Evolutionary conservation across 1,140 invertebrate genomes (phyloP), one percentile per base, ranked within the genome.

Genomic region (Wiebesia pumilae): DNA sequence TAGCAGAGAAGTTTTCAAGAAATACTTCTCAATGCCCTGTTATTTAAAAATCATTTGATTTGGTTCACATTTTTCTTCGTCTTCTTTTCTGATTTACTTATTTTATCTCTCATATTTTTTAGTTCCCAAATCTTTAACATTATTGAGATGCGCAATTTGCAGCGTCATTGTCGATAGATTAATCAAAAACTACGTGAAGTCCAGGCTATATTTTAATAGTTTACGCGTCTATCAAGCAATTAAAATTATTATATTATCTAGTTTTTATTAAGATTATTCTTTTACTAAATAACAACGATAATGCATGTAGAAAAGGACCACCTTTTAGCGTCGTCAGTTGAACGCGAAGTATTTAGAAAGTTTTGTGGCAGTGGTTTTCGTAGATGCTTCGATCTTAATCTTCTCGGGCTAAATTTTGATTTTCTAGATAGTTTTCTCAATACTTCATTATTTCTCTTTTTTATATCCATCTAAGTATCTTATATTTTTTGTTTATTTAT

Each of bases 261-360:
- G 30, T 21, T 58, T 75, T 77, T 78, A 82, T 78, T 78, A 86
- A 86, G 80, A 87, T 87, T 30, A 67, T 79, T 65, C 0, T 9
- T 81, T 69, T 79, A 16, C 73, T 86, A 82, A 78, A 62, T 73
- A 80, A 87, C 90, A 90, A 93, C 90, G 92, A 93, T 89, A 92
- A 93, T 92, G 92, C 90, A 91, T 92, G 93, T 94, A 94, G 93
- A 93, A 94, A 94, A 94, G 93, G 93, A 94, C 86, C 78, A 84
- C 91, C 91, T 90, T 91, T 88, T 93, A 90, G 90, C 89, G 90
- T 93, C 90, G 91, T 92, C 90, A 91, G 91, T 91, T 92, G 93
- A 91, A 92, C 90, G 90, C 92, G 92, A 94, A 94, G 91, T 91
- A 91, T 90, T 90, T 92, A 91, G 89, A 93, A 92, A 92, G 89